phyloP scores from a whole-genome alignment of 2,113 vertebrate species.

The Entosphenus tridentatus region DNA sequence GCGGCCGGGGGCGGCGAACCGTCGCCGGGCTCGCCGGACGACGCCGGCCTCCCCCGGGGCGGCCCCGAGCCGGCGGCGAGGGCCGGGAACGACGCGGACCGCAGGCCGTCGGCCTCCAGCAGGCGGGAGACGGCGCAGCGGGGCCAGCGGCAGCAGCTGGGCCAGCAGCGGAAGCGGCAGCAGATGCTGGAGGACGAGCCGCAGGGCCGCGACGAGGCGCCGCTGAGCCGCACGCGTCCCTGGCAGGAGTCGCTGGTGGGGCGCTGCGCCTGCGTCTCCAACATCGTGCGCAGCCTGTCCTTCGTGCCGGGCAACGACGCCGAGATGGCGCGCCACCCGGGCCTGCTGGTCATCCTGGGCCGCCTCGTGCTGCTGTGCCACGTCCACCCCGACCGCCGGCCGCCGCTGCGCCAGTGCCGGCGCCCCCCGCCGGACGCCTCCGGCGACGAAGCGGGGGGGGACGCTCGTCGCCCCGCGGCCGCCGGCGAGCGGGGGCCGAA shows the following conservation, averaged over 20 bases:
- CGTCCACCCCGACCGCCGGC: conserved; percentile 81
- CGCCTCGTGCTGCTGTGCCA: conserved; percentile 84
- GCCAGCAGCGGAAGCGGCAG: conserved; percentile 20
- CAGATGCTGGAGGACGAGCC: conserved; percentile 86
- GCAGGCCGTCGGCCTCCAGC: background rate
- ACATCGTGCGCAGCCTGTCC: conserved; percentile 88
- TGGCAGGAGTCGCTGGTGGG: conserved; percentile 92
- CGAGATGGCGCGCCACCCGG: conserved; percentile 93
- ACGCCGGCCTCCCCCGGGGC: no score
- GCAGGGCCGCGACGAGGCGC: conserved; percentile 89
- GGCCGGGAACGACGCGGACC: no score
- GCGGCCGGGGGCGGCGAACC: conserved; percentile 17
- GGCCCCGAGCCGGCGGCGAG: no score
- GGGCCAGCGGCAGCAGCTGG: no score
- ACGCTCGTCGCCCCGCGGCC: no score
- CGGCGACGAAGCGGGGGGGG: background rate
- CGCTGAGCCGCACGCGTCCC: conserved; percentile 56
- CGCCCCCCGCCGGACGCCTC: background rate
- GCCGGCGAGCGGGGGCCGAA: conserved; percentile 89
- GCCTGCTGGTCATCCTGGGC: conserved; percentile 70
- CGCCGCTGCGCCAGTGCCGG: conserved; percentile 15
- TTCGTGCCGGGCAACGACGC: conserved; percentile 92
- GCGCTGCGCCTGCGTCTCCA: conserved; percentile 80
- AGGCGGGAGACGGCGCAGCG: background rate
- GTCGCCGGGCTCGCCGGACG: conserved; percentile 21